Evolutionary conservation across 2,888 invertebrate genomes (phyloP).

Genomic region (Andrena bicolor): DNA sequence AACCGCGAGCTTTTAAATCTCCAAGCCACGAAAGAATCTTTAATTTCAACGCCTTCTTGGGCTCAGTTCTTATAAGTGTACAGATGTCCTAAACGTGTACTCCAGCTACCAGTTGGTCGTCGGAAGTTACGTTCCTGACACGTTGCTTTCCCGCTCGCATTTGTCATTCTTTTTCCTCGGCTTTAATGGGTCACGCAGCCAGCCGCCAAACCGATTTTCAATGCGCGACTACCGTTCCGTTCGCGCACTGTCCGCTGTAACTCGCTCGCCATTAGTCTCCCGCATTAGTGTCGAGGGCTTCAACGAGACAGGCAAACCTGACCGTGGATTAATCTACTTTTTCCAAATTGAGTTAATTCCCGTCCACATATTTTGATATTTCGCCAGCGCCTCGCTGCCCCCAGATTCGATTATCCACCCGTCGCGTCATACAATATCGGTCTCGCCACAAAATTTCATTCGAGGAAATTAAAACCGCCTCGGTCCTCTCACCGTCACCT

Average conservation of each 20-base stretch:
- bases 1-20: too few species aligned
- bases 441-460: not conserved
- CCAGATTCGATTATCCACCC: not conserved
- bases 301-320: constrained; percentile 8
- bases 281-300: not conserved
- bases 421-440: not conserved
- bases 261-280: constrained; percentile 8
- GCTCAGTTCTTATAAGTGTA: too few species aligned
- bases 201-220: constrained; percentile 15
- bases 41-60: too few species aligned
- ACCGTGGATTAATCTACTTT: constrained; percentile 19
- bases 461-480: not conserved
- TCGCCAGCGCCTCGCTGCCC: not conserved
- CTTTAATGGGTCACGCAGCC: constrained; percentile 23
- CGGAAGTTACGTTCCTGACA: constrained; percentile 9
- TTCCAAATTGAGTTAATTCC: constrained; percentile 1
- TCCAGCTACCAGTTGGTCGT: not conserved
- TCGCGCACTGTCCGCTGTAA: constrained; percentile 1
- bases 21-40: too few species aligned
- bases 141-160: not conserved
- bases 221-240: not conserved
- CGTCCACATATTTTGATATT: not conserved
- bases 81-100: too few species aligned
- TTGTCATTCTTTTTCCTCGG: not conserved
- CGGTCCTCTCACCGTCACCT: too few species aligned